Evolutionary conservation across 2,888 invertebrate genomes (phyloP), one percentile per base, ranked within the genome.

Genomic region (Drosophila peninsularis): DNA sequence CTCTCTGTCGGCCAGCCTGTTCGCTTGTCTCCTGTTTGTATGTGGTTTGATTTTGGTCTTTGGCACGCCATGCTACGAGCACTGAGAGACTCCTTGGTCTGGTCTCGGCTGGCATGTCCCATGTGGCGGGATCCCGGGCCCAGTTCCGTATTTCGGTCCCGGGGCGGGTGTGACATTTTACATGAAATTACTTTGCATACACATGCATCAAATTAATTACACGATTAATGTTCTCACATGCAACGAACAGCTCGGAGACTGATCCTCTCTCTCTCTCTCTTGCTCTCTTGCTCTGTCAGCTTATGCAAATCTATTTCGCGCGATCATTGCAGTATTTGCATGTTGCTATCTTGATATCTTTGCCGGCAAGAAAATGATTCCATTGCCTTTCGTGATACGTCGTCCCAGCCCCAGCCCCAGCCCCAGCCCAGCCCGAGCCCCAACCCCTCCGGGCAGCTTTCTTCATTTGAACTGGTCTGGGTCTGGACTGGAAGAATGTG

Each of bases 121-220:
- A 53, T 37, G 41, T 3, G 17, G 10, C 44, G n/a, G 54, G 49
- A 19, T 21, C 44, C 34, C 44, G 32, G 21, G 3, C 14, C 53
- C 44, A 39, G 39, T 42, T 37, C 41, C 53, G 36, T 49, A 21
- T 13, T 49, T 19, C 21, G 57, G 55, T 21, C 36, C 68, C 70
- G 50, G 71, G 67, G 71, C 70, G 81, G 76, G 82, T 71, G 80
- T 86, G 89, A 90, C 91, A 91, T 72, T 91, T 88, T 86, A 91
- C 90, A 91, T 91, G 90, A 89, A 91, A 90, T 90, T 88, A 88
- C 85, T 90, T 91, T 90, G 90, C 90, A 92, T 92, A 90, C 91
- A 90, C 92, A 92, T 92, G 91, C 91, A 91, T 92, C 92, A 92
- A 92, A 92, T 92, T 92, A 92, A 92, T 92, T 92, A 92, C 90